Base-by-base conservation (phyloP, 2,888 invertebrate species). In the Lottia gigantea region DNA sequence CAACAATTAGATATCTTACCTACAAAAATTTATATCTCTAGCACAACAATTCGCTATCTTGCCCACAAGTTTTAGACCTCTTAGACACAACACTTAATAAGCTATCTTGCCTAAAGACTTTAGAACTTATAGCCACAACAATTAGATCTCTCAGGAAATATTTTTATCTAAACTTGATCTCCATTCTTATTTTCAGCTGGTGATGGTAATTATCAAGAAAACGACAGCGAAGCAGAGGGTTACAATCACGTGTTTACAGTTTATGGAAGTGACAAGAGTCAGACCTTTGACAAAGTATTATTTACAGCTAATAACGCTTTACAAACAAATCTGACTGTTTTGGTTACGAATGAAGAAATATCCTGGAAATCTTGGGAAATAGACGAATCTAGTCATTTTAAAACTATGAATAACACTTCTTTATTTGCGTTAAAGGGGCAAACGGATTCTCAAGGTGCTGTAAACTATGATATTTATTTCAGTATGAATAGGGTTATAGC, bases 181-280 rank as follows among this genome's bases (percentile, higher is more conserved):
- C 11, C 40, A 6, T 11, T 40, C 40, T 11, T 40, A 11, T 6
- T 70, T 62, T 46, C 62, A 74, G 74, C 71, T 12, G 74, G 74
- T 2, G 74, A 74, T 66, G 74, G 74, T 16, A 47, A 62, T 8
- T 64, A 68, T 12, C 74, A 74, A 45, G 64, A 74, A 62, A 71
- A 74, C 49, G 74, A 74, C 63, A 69, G 74, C 46, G 74, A 74
- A 62, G 74, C 64, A 2, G 68, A 74, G 47, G 74, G 71, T 25
- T 67, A 67, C 19, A 69, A 65, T 3, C 26, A 46, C 2, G 14
- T 64, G 0, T 71, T 74, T 25, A 49, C 68, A 11, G 66, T 71
- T 40, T 70, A 71, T 65, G 67, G 46, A 2, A 71, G 71, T n/a
- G 74, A 74, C 63, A 71, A 71, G 55, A 49, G 63, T 62, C 45